These are phyloP conservation scores for Triplophysa bombifrons DNA, from an alignment of 2,797 vertebrate genomes.

Conservation along the genomic window DNA sequence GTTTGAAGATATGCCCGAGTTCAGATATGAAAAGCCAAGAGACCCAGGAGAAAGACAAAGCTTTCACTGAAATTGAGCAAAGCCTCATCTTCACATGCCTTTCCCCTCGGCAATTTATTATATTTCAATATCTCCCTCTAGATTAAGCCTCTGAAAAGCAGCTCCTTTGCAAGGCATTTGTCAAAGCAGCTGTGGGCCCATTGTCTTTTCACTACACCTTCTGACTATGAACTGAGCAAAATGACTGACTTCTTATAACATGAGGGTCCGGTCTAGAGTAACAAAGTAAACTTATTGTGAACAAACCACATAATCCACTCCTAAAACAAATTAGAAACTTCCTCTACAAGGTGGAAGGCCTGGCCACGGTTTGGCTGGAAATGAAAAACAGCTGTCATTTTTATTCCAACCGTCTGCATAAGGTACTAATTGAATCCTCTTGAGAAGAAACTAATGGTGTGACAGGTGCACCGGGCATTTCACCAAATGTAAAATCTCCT, in stretches of 20 bases:
- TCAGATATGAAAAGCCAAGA: constrained; percentile 52
- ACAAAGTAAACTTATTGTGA: constrained; percentile 27
- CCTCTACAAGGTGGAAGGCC: constrained; percentile 7
- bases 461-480: constrained; percentile 69
- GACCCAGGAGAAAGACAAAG: constrained; percentile 41
- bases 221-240: not conserved
- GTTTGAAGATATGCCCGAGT: constrained; percentile 50
- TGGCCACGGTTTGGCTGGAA: constrained; percentile 39
- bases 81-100: constrained; percentile 10
- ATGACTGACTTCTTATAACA: not conserved
- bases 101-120: constrained; percentile 32
- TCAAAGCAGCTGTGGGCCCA: constrained; percentile 20
- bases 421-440: constrained; percentile 62
- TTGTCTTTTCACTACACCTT: constrained; percentile 23
- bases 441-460: constrained; percentile 69
- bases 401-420: constrained; percentile 45
- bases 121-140: constrained; percentile 33
- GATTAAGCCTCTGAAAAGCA: constrained; percentile 46
- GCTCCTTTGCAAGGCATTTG: constrained; percentile 43
- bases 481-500: constrained; percentile 73
- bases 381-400: constrained; percentile 60
- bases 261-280: constrained; percentile 5
- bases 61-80: constrained; percentile 30
- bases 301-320: constrained; percentile 42
- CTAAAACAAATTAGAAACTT: constrained; percentile 37